These are phyloP conservation scores for Drosophila subobscura DNA, from an alignment of 1,140 invertebrate species.

Conservation along the genomic window DNA sequence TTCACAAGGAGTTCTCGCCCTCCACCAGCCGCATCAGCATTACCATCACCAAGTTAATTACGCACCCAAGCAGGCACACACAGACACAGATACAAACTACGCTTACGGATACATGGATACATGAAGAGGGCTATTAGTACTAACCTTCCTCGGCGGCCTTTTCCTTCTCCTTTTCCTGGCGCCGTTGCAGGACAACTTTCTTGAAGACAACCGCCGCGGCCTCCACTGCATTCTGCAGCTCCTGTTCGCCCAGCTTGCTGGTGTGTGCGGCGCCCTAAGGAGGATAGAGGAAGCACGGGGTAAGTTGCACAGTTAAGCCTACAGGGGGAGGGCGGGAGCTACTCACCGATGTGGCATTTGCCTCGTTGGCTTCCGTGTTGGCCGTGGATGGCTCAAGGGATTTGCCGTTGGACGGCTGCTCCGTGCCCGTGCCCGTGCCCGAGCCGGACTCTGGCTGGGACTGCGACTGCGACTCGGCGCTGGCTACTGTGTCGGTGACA, in stretches of 20 bases:
- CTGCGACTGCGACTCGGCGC: conserved; percentile 30
- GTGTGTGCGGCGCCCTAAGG: conserved; percentile 54
- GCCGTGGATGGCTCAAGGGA: conserved; percentile 37
- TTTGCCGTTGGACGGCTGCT: conserved; percentile 49
- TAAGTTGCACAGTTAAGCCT: conserved; percentile 25
- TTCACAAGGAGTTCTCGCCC: conserved; percentile 47
- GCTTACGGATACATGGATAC: neutral
- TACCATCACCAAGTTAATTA: conserved; percentile 58
- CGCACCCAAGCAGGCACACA: conserved; percentile 30
- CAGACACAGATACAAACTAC: conserved; percentile 5
- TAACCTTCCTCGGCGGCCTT: conserved; percentile 81
- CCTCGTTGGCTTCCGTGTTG: conserved; percentile 41
- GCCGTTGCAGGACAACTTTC: conserved; percentile 82
- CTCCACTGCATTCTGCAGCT: conserved; percentile 84
- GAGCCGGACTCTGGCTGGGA: neutral
- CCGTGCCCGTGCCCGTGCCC: neutral
- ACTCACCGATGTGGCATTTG: conserved; percentile 52
- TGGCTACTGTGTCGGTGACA: conserved; percentile 52
- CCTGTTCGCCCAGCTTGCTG: conserved; percentile 85
- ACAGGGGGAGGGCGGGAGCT: too few relatives aligned
- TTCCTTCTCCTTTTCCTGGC: conserved; percentile 76
- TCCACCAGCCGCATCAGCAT: conserved; percentile 36
- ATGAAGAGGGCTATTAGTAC: conserved; percentile 41
- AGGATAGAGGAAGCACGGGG: neutral
- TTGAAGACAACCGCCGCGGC: conserved; percentile 85